Conservation (phyloP, 2,888 invertebrate species). For the Poecilus cupreus region DNA sequence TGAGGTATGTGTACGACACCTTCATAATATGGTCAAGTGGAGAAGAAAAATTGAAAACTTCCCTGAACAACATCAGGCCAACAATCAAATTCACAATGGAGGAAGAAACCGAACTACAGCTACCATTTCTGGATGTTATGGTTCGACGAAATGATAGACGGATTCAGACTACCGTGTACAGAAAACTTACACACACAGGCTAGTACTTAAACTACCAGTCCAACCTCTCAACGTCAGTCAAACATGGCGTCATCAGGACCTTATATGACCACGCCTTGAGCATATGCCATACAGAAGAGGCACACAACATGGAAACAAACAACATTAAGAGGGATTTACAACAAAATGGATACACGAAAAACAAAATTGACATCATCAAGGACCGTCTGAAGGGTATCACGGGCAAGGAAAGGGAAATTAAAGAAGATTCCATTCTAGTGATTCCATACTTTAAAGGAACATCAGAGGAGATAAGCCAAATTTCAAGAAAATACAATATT, state of each 20-base stretch:
- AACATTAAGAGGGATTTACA: background rate
- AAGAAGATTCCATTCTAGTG: background rate
- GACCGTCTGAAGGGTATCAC: background rate
- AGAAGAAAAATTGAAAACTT: background rate
- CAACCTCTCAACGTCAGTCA: background rate
- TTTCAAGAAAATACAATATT: background rate
- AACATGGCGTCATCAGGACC: background rate
- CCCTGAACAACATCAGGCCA: background rate
- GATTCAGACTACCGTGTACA: background rate
- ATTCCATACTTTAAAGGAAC: background rate
- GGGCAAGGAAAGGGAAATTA: background rate
- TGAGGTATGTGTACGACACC: background rate
- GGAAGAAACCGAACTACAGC: slow-evolving; percentile 57
- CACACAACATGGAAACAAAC: background rate
- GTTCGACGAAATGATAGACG: background rate
- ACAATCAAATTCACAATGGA: slow-evolving; percentile 3
- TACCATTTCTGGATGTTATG: slow-evolving; percentile 54
- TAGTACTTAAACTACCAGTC: background rate
- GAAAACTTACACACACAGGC: background rate
- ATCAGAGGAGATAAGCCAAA: background rate
- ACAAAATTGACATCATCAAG: background rate
- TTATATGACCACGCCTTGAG: background rate
- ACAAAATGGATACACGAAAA: background rate
- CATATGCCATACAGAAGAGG: background rate
- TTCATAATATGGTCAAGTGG: background rate